phyloP scores from a whole-genome alignment of 2,888 invertebrate genomes.

The Scaeva pyrastri region DNA sequence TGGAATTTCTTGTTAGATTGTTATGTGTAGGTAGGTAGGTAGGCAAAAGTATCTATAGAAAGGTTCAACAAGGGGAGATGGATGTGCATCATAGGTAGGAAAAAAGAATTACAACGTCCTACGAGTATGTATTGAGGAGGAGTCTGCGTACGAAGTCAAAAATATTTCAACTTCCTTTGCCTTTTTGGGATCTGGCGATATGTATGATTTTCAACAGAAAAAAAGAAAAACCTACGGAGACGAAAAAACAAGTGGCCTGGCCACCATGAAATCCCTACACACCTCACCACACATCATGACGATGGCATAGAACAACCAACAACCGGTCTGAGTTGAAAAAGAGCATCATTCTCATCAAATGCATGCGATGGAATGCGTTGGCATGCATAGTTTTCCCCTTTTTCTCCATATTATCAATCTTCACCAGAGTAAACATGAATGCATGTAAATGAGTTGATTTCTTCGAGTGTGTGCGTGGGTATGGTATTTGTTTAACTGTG shows the following conservation, averaged over 20 bases:
- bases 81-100: slow-evolving; percentile 40
- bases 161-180: slow-evolving; percentile 40
- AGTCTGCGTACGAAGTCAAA: slow-evolving; percentile 67
- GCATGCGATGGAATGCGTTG: slow-evolving; percentile 71
- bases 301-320: slow-evolving; percentile 25
- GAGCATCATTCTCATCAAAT: slow-evolving; percentile 34
- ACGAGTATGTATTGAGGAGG: slow-evolving; percentile 60
- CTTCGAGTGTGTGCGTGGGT: not conserved
- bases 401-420: slow-evolving; percentile 16
- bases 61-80: slow-evolving; percentile 36
- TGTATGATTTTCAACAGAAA: slow-evolving; percentile 29
- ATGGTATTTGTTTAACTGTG: slow-evolving; percentile 27
- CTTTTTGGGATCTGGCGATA: slow-evolving; percentile 12
- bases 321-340: slow-evolving; percentile 57
- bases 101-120: slow-evolving; percentile 8
- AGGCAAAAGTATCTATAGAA: not conserved
- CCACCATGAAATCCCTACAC: slow-evolving; percentile 31
- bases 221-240: slow-evolving; percentile 25
- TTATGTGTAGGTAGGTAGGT: too few relatives aligned
- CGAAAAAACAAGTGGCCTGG: slow-evolving; percentile 66
- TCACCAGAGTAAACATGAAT: not conserved
- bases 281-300: slow-evolving; percentile 2
- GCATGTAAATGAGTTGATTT: not conserved
- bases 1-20: not conserved
- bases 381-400: slow-evolving; percentile 46